A percentile compares a stretch with the other conserved stretches of the same genome.
These are phyloP conservation scores for Caenorhabditis briggsae DNA, from an alignment of 1,140 invertebrate species.

Conservation along the genomic window DNA sequence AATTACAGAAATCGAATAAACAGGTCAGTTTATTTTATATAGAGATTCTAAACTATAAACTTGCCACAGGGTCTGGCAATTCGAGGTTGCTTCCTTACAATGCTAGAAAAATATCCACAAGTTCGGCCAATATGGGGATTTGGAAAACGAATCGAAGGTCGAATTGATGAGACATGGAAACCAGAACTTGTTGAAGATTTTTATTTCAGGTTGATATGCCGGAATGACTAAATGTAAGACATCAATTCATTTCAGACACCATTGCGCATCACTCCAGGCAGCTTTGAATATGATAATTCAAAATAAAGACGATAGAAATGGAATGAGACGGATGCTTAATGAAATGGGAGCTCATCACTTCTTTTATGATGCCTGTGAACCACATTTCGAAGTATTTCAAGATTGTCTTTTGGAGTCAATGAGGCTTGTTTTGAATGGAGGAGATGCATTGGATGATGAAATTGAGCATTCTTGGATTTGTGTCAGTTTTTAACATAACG, in stretches of 20 bases:
- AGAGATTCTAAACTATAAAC: constrained; percentile 32
- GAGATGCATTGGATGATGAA: constrained; percentile 68
- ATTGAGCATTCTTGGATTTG: constrained; percentile 70
- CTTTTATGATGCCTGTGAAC: constrained; percentile 76
- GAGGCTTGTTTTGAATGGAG: constrained; percentile 66
- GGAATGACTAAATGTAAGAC: background rate
- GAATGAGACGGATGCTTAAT: constrained; percentile 69
- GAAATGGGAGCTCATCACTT: constrained; percentile 77
- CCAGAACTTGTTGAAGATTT: constrained; percentile 63
- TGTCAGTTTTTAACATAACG: background rate
- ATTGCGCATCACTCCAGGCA: constrained; percentile 73
- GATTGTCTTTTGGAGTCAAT: constrained; percentile 72
- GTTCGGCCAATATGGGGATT: constrained; percentile 76
- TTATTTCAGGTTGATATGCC: constrained; percentile 62
- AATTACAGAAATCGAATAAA: constrained; percentile 74
- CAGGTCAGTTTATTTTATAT: constrained; percentile 66
- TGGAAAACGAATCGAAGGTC: constrained; percentile 68
- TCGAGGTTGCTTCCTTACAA: constrained; percentile 70
- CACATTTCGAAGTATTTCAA: constrained; percentile 75
- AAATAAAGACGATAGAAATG: constrained; percentile 73
- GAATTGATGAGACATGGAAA: constrained; percentile 65
- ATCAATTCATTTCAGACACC: constrained; percentile 69
- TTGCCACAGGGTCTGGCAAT: constrained; percentile 67
- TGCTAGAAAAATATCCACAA: constrained; percentile 72
- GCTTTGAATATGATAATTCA: constrained; percentile 76